phyloP scores from a whole-genome alignment of 2,797 vertebrate species.

The Gila robusta region DNA sequence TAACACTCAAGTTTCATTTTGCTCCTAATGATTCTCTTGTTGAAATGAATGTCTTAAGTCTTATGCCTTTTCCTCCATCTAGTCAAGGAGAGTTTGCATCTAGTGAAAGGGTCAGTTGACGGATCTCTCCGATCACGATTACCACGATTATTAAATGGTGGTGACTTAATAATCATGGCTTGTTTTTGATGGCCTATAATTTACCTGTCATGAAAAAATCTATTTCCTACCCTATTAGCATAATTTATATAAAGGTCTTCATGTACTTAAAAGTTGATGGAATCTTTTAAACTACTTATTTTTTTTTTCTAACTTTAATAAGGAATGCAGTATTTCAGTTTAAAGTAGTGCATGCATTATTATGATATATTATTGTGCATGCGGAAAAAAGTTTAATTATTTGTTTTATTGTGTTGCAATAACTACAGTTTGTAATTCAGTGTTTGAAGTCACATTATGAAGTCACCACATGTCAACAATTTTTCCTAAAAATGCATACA shows the following conservation, averaged over 20 bases:
- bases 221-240: neutral
- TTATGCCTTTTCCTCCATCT: slow-evolving; percentile 52
- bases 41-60: slow-evolving; percentile 68
- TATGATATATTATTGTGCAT: slow-evolving; percentile 29
- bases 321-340: slow-evolving; percentile 10
- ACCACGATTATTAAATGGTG: slow-evolving; percentile 48
- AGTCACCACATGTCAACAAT: slow-evolving; percentile 64
- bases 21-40: slow-evolving; percentile 82
- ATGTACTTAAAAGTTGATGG: slow-evolving; percentile 24
- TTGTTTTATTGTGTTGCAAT: neutral
- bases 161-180: slow-evolving; percentile 68
- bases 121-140: slow-evolving; percentile 44
- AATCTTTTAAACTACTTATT: neutral
- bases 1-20: slow-evolving; percentile 99
- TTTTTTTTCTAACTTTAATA: neutral
- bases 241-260: slow-evolving; percentile 11
- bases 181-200: slow-evolving; percentile 35
- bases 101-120: slow-evolving; percentile 47
- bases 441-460: slow-evolving; percentile 58
- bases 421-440: neutral
- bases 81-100: slow-evolving; percentile 47
- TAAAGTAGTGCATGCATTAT: slow-evolving; percentile 31
- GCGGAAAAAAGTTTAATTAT: neutral
- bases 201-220: slow-evolving; percentile 6
- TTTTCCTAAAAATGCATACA: neutral